Evolutionary conservation across 2,113 vertebrate species (phyloP).

Genomic region (Lamprologus sp.): DNA sequence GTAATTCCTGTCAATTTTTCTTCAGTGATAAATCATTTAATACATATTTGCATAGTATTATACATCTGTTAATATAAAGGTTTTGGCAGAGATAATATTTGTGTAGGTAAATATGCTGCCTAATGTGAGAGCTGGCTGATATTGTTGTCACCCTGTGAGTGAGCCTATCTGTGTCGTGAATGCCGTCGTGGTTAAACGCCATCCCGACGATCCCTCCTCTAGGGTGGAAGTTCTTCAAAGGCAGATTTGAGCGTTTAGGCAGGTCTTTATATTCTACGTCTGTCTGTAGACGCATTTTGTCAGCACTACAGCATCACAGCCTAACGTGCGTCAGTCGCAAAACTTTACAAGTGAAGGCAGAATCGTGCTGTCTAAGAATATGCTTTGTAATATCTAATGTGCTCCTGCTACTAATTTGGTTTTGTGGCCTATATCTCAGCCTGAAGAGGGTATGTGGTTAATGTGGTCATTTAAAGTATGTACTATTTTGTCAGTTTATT

Average conservation of each 20-base stretch:
- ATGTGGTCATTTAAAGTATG: neutral
- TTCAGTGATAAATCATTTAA: neutral
- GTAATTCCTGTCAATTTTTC: neutral
- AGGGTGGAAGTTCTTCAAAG: neutral
- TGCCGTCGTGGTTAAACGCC: neutral
- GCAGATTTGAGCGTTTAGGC: neutral
- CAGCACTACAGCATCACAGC: neutral
- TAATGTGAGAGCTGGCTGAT: neutral
- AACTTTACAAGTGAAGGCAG: neutral
- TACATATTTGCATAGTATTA: neutral
- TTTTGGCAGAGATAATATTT: neutral
- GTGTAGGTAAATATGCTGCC: neutral
- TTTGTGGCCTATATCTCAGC: neutral
- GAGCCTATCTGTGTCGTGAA: neutral
- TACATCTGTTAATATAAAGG: neutral
- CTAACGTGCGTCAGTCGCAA: neutral
- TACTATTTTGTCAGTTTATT: neutral
- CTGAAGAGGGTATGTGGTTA: neutral
- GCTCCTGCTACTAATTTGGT: neutral
- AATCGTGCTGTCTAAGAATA: neutral
- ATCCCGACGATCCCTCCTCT: neutral
- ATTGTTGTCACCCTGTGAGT: neutral
- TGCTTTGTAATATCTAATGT: neutral
- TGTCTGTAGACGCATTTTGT: neutral
- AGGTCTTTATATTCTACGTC: neutral